These are phyloP conservation scores for Tetheella fluctuosa DNA, from an alignment of 2,888 invertebrate genomes.

Conservation along the genomic window DNA sequence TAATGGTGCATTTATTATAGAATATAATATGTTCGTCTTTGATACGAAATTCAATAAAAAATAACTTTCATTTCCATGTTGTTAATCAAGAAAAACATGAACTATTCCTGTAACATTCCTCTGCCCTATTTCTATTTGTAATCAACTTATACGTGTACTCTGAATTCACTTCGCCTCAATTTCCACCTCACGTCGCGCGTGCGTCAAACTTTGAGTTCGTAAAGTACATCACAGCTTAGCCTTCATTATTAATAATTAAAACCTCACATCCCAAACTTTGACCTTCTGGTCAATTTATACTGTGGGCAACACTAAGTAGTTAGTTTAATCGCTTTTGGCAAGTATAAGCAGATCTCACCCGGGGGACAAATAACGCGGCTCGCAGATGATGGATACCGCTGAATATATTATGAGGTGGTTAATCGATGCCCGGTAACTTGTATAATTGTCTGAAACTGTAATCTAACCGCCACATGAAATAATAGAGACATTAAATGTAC, in stretches of 20 bases:
- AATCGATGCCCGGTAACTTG: conserved; percentile 53
- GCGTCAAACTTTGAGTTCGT: neutral
- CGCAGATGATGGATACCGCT: conserved; percentile 61
- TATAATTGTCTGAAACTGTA: conserved; percentile 45
- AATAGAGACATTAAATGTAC: too few species aligned
- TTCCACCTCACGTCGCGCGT: neutral
- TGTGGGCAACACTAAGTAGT: conserved; percentile 39
- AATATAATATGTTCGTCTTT: too few species aligned
- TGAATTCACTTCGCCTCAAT: neutral
- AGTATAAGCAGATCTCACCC: conserved; percentile 53
- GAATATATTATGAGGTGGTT: conserved; percentile 67
- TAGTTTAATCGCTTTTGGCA: conserved; percentile 59
- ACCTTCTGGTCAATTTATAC: conserved; percentile 37
- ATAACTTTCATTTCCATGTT: too few species aligned
- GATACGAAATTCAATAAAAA: too few species aligned
- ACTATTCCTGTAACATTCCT: too few species aligned
- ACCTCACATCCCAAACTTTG: conserved; percentile 9
- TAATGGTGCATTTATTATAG: too few species aligned
- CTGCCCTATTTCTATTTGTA: neutral
- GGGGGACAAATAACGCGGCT: conserved; percentile 54
- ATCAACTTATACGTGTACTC: neutral
- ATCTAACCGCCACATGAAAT: conserved; percentile 32
- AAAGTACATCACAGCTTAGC: conserved; percentile 6
- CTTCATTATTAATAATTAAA: conserved; percentile 12
- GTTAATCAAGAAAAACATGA: too few species aligned